A percentile compares a stretch with the other conserved stretches of the same genome.
phyloP scores from a whole-genome alignment of 2,888 invertebrate species.

The Orthonevra nobilis region DNA sequence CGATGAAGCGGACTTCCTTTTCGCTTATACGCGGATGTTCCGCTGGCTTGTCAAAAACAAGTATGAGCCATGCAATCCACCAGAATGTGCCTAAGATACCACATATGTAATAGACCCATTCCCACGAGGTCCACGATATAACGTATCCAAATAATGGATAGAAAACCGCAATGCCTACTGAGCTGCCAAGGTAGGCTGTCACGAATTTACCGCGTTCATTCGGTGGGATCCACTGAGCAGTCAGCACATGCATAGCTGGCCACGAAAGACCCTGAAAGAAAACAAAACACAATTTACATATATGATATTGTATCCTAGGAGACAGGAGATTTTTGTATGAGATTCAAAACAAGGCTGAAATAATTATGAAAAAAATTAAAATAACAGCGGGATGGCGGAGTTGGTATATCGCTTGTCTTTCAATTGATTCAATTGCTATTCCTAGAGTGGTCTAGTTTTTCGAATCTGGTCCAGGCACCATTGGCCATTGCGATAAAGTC shows the following conservation, averaged over 20 bases:
- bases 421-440: no score
- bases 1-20: slow-evolving; percentile 83
- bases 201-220: slow-evolving; percentile 88
- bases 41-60: slow-evolving; percentile 84
- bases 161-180: slow-evolving; percentile 85
- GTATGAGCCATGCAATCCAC: slow-evolving; percentile 84
- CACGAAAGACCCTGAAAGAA: slow-evolving; percentile 83
- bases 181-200: slow-evolving; percentile 84
- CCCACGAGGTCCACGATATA: slow-evolving; percentile 85
- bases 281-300: slow-evolving; percentile 71
- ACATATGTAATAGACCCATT: slow-evolving; percentile 85
- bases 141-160: slow-evolving; percentile 87
- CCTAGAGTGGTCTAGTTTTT: no score
- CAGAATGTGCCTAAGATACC: slow-evolving; percentile 84
- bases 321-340: no score
- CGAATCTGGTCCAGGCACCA: no score
- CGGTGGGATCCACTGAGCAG: slow-evolving; percentile 91
- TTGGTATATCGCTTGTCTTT: no score
- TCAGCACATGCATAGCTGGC: slow-evolving; percentile 90
- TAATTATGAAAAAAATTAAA: no score
- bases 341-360: no score
- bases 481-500: no score
- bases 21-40: slow-evolving; percentile 84
- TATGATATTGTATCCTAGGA: no score
- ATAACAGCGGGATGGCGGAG: no score